Conservation (phyloP, 2,113 vertebrate species). For the Urocolius indicus region DNA sequence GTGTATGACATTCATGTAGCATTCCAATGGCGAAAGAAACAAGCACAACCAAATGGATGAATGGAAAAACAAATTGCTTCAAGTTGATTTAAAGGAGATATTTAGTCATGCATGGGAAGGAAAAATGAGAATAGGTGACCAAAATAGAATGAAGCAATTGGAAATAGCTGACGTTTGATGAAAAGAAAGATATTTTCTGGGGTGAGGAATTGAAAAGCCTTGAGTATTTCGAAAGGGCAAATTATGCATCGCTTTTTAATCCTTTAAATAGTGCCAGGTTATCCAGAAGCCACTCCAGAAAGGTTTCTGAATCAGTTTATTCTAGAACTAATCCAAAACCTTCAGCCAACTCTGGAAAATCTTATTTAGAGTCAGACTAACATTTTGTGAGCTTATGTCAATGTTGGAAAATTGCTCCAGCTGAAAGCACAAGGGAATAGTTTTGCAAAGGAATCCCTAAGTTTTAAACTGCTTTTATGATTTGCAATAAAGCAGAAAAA, state of each 20-base stretch:
- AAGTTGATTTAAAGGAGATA: conserved; percentile 48
- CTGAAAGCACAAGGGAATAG: conserved; percentile 7
- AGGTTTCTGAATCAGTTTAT: not conserved
- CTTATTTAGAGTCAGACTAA: conserved; percentile 24
- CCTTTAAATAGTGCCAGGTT: not conserved
- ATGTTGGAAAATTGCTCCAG: conserved; percentile 19
- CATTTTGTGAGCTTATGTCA: conserved; percentile 29
- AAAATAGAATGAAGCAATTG: conserved; percentile 53
- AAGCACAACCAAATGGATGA: not conserved
- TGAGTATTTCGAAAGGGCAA: conserved; percentile 8
- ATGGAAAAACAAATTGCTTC: conserved; percentile 51
- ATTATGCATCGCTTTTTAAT: conserved; percentile 10
- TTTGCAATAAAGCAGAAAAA: not conserved
- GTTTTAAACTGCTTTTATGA: not conserved
- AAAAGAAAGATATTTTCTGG: conserved; percentile 31
- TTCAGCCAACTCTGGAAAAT: conserved; percentile 36
- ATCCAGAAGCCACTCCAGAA: conserved; percentile 52
- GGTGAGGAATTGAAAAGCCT: conserved; percentile 46
- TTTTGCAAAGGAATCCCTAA: not conserved
- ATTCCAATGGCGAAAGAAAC: not conserved
- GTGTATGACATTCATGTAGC: not conserved
- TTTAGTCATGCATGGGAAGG: conserved; percentile 46
- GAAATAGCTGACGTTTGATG: conserved; percentile 53
- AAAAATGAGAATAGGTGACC: conserved; percentile 24
- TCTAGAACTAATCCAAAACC: conserved; percentile 51